Base-by-base conservation (phyloP, 2,113 vertebrate species). In the Anas platyrhynchos region DNA sequence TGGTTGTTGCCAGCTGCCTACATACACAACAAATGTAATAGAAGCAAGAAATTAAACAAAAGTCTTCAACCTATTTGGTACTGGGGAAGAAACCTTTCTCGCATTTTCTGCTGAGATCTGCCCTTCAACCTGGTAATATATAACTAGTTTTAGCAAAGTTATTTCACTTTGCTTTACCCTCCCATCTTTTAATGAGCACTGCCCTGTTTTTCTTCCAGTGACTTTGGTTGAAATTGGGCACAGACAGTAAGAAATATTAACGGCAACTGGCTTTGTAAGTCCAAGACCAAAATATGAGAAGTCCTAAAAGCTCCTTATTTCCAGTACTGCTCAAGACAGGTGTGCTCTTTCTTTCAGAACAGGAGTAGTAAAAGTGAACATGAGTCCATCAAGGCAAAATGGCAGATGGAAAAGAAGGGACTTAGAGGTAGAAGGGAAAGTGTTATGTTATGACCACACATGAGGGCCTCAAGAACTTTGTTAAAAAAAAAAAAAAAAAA, bases 391-490 rank as follows among this genome's bases (percentile, higher is more conserved):
- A 0, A 13, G 25, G 5, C 22, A 94, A 90, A 75, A 72, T 14
- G 11, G 17, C 16, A 56, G 22, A 48, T 46, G 46, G 20, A 84
- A 29, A 63, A 81, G 29, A 61, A 56, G 16, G 16, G 17, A 1
- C 9, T 44, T 71, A 16, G 20, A 91, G 8, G 9, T 41, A 36
- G 36, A 75, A 52, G 16, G 44, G 11, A 48, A 94, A 86, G 7
- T 5, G 2, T 46, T 1, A 0, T 5, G 2, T 46, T 1, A 0
- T 86, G 7, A 26, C 59, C 56, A 46, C 3, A 8, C 59, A 25
- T 5, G 80, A 74, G 5, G 82, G 4, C 25, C 31, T 76, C 6
- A 1, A 86, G 29, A 13, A 61, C 13, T 55, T 88, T 78, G 13
- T 46, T 75, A 34, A 65, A 56, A 91, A 29, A 41, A 91, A 29